These are phyloP conservation scores for Umimayanthus kanabou DNA, from an alignment of 92 coral and sea anemone species.

Conservation along the genomic window DNA sequence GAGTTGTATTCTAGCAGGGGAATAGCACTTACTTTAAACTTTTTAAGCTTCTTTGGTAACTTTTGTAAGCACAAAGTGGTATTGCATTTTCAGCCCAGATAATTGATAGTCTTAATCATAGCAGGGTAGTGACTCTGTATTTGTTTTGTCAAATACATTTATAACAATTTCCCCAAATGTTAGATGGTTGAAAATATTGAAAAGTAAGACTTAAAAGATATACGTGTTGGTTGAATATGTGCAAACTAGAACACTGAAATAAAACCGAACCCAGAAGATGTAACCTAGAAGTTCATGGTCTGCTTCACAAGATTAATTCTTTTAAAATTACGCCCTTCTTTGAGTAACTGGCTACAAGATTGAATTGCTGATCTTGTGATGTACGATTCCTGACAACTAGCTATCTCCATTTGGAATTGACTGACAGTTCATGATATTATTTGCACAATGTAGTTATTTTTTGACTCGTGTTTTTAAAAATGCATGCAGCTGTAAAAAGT, in stretches of 20 bases:
- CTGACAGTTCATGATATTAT: background rate
- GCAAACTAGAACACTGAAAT: background rate
- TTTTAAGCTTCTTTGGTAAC: slow-evolving; percentile 30
- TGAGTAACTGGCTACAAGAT: background rate
- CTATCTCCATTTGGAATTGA: background rate
- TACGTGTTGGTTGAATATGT: background rate
- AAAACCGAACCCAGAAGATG: background rate
- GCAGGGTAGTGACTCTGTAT: background rate
- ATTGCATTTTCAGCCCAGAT: slow-evolving; percentile 9
- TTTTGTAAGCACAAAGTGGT: slow-evolving; percentile 14
- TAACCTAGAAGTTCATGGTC: background rate
- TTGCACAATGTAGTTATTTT: background rate
- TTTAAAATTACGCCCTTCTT: background rate
- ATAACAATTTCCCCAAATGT: background rate
- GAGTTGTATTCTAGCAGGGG: background rate
- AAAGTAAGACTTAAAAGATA: background rate
- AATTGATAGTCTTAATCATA: background rate
- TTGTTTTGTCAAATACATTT: slow-evolving; percentile 36
- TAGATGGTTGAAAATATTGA: background rate
- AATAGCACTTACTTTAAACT: background rate
- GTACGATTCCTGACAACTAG: background rate
- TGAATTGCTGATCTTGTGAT: background rate
- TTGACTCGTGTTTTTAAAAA: background rate
- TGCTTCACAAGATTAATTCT: background rate
- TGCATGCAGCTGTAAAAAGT: slow-evolving; percentile 14